phyloP scores from a whole-genome alignment of 2,797 vertebrate species.

The Champsocephalus gunnari region DNA sequence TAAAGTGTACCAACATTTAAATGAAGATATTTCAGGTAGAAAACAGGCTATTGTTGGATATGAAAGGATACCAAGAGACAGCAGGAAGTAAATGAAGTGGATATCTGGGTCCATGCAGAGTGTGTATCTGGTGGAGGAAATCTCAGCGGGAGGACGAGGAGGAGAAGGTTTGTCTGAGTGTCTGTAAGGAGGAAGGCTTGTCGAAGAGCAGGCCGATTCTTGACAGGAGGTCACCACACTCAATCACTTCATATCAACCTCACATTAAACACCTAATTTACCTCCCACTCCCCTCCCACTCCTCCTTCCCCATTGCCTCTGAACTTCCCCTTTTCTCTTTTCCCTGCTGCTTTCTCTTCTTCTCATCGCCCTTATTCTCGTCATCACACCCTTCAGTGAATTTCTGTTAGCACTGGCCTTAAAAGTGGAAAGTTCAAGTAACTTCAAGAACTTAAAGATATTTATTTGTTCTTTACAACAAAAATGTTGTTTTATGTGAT shows the following conservation, averaged over 20 bases:
- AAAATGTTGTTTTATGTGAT: not conserved
- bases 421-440: not conserved
- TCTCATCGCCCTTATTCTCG: not conserved
- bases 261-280: slow-evolving; percentile 83
- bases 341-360: slow-evolving; percentile 6
- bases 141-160: slow-evolving; percentile 25
- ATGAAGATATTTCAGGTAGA: slow-evolving; percentile 22
- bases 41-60: slow-evolving; percentile 13
- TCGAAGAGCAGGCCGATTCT: slow-evolving; percentile 66
- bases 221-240: slow-evolving; percentile 82
- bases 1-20: slow-evolving; percentile 6
- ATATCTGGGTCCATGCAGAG: slow-evolving; percentile 9
- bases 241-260: slow-evolving; percentile 82
- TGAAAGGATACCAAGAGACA: slow-evolving; percentile 22
- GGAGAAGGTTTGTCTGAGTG: slow-evolving; percentile 41
- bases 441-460: too few species aligned
- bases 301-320: slow-evolving; percentile 34
- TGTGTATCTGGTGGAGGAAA: slow-evolving; percentile 20
- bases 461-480: not conserved
- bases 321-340: slow-evolving; percentile 26
- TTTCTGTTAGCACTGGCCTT: not conserved
- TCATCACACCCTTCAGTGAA: not conserved
- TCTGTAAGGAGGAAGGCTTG: slow-evolving; percentile 66
- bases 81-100: slow-evolving; percentile 25
- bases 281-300: slow-evolving; percentile 45